phyloP scores from a whole-genome alignment of 2,113 vertebrate species.

The Aldabrachelys gigantea region DNA sequence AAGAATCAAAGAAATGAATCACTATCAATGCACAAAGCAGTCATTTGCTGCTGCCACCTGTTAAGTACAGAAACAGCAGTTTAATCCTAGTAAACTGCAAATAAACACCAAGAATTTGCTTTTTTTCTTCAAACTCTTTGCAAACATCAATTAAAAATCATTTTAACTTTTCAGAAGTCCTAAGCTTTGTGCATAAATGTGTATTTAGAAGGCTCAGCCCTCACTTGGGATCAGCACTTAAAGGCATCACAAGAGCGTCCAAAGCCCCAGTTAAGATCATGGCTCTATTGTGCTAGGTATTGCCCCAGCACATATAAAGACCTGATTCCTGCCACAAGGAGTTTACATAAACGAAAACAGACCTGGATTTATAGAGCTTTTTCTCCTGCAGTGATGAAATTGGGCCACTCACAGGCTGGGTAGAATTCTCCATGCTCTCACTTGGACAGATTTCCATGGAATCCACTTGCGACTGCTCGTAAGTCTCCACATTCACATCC shows the following conservation, averaged over 20 bases:
- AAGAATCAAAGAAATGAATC: not conserved
- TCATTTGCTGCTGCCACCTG: not conserved
- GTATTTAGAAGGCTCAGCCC: not conserved
- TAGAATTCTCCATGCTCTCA: conserved; percentile 5
- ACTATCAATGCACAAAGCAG: not conserved
- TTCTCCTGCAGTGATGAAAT: not conserved
- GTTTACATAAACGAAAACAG: not conserved
- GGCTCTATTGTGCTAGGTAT: rapidly evolving
- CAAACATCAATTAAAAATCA: not conserved
- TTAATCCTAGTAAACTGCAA: not conserved
- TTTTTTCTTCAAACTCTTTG: not conserved
- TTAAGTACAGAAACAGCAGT: not conserved
- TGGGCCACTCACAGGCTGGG: not conserved
- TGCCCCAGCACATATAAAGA: not conserved
- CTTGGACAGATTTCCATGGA: conserved; percentile 73
- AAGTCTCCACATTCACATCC: conserved; percentile 44
- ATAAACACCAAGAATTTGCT: not conserved
- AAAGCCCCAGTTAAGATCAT: not conserved
- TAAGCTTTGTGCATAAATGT: not conserved
- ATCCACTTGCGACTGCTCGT: conserved; percentile 36
- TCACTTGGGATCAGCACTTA: not conserved
- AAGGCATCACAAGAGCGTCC: not conserved
- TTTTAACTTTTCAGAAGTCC: not conserved
- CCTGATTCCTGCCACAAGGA: rapidly evolving
- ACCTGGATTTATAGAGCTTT: conserved; percentile 83